Conservation (phyloP, 2,113 vertebrate species). For the Aplodontia rufa region DNA sequence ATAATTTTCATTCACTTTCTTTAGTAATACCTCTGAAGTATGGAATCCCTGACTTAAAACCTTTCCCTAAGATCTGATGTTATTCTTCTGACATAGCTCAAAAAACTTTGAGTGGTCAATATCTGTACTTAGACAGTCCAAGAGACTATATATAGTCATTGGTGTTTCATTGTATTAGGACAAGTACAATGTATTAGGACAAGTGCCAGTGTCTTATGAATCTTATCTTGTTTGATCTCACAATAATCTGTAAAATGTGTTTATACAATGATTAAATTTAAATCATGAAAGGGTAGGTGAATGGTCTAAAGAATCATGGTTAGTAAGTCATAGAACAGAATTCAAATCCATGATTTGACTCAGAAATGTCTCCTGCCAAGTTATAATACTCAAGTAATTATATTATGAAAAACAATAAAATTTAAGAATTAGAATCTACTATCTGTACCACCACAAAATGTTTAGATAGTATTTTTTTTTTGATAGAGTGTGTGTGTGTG, state of each 20-base stretch:
- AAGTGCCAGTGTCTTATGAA: neutral
- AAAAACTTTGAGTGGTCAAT: neutral
- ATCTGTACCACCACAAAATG: neutral
- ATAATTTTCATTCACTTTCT: conserved; percentile 29
- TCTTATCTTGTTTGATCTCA: conserved; percentile 8
- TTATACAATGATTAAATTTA: neutral
- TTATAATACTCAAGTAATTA: neutral
- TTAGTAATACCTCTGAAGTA: conserved; percentile 9
- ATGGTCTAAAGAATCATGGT: neutral
- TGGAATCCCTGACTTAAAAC: neutral
- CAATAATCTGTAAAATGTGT: neutral
- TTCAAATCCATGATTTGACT: neutral
- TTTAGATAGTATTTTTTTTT: too few relatives aligned
- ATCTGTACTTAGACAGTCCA: neutral
- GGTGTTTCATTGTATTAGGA: neutral
- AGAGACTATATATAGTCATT: neutral
- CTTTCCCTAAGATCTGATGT: neutral
- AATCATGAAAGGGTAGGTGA: neutral
- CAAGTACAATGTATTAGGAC: neutral
- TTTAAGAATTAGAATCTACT: neutral
- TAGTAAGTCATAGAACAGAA: neutral
- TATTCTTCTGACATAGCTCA: neutral
- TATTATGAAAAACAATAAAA: neutral
- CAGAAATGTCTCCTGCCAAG: neutral
- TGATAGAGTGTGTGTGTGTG: too few relatives aligned